phyloP scores from a whole-genome alignment of 2,888 invertebrate genomes.

The Drosophila yooni region DNA sequence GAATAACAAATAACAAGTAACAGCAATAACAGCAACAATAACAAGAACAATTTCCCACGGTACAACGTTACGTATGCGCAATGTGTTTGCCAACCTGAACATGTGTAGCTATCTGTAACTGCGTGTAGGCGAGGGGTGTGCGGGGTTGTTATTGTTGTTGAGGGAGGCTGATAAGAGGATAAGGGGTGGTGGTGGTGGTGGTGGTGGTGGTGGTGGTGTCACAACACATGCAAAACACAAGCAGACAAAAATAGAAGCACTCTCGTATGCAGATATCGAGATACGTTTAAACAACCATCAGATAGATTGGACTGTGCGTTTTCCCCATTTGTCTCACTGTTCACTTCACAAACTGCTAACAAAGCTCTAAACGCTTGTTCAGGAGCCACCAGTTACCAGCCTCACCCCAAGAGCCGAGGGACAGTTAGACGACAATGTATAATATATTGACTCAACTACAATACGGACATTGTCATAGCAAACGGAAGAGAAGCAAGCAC shows the following conservation, averaged over 20 bases:
- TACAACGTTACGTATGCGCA: conserved; percentile 68
- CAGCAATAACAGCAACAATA: conserved; percentile 47
- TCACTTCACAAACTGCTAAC: conserved; percentile 74
- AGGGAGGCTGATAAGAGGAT: neutral
- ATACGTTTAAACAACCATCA: conserved; percentile 44
- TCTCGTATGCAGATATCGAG: conserved; percentile 53
- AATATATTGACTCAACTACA: conserved; percentile 77
- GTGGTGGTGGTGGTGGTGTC: conserved; percentile 6
- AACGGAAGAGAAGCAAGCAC: conserved; percentile 62
- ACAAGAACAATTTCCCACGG: conserved; percentile 66
- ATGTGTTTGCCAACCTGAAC: conserved; percentile 73
- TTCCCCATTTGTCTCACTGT: conserved; percentile 5
- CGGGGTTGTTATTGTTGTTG: conserved; percentile 1
- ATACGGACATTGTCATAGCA: conserved; percentile 76
- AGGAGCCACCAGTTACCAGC: conserved; percentile 52
- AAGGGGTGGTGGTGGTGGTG: neutral
- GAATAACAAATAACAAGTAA: conserved; percentile 38
- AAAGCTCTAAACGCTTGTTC: conserved; percentile 77
- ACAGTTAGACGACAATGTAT: conserved; percentile 64
- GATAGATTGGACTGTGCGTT: neutral
- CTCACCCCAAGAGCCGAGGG: conserved; percentile 19
- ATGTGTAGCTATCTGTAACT: conserved; percentile 74
- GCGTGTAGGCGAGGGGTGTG: conserved; percentile 10
- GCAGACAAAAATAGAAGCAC: conserved; percentile 46
- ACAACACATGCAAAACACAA: conserved; percentile 70